Conservation (phyloP, 2,888 invertebrate genomes). For the Caenorhabditis macrosperma region DNA sequence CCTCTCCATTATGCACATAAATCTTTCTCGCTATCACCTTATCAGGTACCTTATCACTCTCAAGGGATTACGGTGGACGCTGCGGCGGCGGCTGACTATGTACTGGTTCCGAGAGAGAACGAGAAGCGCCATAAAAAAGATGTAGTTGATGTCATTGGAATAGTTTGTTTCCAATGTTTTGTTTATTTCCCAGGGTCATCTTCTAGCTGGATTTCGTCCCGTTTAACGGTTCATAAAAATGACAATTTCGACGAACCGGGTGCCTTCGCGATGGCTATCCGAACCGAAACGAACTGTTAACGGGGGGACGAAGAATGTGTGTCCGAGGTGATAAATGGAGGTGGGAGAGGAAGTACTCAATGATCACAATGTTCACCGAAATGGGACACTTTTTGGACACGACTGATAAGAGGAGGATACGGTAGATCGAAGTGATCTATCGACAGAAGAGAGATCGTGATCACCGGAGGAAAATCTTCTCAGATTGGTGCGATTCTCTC, state of each 20-base stretch:
- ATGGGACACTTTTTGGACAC: not conserved
- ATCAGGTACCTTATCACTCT: not conserved
- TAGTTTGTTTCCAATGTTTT: not conserved
- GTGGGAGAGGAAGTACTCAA: not conserved
- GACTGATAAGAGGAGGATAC: conserved; percentile 1
- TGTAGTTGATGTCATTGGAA: conserved; percentile 3
- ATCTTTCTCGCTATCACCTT: not conserved
- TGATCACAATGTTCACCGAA: conserved; percentile 6
- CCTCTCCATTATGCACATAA: not conserved
- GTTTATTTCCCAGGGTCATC: not conserved
- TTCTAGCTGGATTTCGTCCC: not conserved
- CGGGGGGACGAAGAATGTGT: not conserved
- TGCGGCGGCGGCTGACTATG: not conserved
- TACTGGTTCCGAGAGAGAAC: not conserved
- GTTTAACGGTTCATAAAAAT: not conserved
- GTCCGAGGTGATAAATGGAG: not conserved
- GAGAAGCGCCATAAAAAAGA: not conserved
- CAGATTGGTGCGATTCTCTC: too few species aligned
- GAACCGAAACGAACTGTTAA: not conserved
- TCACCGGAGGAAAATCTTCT: too few species aligned
- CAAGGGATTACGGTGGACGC: not conserved
- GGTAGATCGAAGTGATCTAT: not conserved
- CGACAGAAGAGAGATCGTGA: too few species aligned
- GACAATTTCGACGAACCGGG: not conserved
- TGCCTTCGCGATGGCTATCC: not conserved